These are phyloP conservation scores for Lemur catta DNA, from an alignment of 2,797 vertebrate species.

Conservation along the genomic window DNA sequence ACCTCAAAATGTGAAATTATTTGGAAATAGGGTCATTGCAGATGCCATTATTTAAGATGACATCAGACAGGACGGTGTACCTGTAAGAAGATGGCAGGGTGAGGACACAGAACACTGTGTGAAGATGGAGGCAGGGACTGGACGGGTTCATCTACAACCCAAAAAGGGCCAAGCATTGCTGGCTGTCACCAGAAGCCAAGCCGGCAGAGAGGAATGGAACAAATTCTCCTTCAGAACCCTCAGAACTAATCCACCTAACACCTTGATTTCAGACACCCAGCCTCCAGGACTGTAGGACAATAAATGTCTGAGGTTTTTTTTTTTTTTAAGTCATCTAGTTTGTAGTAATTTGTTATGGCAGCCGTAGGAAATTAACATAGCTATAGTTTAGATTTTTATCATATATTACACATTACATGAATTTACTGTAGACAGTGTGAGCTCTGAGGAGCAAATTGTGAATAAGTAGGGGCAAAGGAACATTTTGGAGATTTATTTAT, in stretches of 20 bases:
- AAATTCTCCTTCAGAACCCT: background rate
- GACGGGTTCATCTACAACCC: background rate
- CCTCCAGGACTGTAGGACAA: background rate
- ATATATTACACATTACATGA: background rate
- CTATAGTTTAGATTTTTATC: background rate
- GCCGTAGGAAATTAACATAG: background rate
- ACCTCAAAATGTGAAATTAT: background rate
- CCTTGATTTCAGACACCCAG: background rate
- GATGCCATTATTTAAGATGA: background rate
- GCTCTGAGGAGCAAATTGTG: background rate
- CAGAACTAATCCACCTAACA: background rate
- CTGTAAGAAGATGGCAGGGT: background rate
- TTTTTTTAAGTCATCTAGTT: background rate
- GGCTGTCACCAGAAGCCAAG: background rate
- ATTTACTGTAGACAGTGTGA: background rate
- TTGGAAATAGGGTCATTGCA: background rate
- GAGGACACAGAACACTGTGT: rapidly evolving
- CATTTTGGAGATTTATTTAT: background rate
- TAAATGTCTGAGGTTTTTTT: background rate
- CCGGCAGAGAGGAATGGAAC: background rate
- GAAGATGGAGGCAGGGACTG: background rate
- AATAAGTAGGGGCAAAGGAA: background rate
- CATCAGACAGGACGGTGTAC: background rate
- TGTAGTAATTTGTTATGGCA: background rate
- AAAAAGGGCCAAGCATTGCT: background rate